Evolutionary conservation across 2,797 vertebrate genomes (phyloP), one percentile per base, ranked within the genome.

Genomic region (Manis javanica): DNA sequence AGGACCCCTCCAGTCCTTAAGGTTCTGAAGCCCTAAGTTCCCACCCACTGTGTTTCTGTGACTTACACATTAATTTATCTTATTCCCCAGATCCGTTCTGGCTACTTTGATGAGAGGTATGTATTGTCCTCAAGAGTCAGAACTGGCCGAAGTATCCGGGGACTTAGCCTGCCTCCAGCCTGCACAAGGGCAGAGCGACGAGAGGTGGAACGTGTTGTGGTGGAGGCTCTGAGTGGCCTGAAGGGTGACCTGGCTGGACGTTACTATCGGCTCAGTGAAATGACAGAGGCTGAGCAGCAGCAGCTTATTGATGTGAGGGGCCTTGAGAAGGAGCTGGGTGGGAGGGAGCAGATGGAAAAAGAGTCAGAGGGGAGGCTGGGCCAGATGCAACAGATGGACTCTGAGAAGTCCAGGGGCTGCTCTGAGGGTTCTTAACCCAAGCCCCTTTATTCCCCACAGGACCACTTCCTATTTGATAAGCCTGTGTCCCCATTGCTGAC

Each of bases 401-500:
- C 39, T 85, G 71, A 74, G 59, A 95, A 72, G 23, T 51, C 82
- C 31, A 16, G 79, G 39, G 10, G 13, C 57, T 85, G 23, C 77
- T 61, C 18, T 42, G 77, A 94, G 37, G 39, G 92, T 78, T 87
- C 79, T 82, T 86, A 94, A 51, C 37, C n/a, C 4, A 61, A 75
- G 37, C 49, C 46, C 23, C 29, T 95, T 97, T 87, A 88, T 53
- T 97, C 79, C 95, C 53, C 84, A 61, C 85, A 99, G 99, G 99
- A 99, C 97, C 99, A 99, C 98, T 99, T 99, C 98, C 99, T 99
- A 96, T 99, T 99, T 63, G 99, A 99, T 98, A 99, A 99, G 96
- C 99, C 99, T 0, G 99, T 99, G 92, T 99, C 99, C 0, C 99
- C 99, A 0, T 98, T 99, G 97, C 98, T 99, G 97, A 99, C 99